Percentiles rank a stretch among this genome's conserved stretches.
Conservation (phyloP, 2,797 vertebrate genomes). For the Oreochromis mossambicus region DNA sequence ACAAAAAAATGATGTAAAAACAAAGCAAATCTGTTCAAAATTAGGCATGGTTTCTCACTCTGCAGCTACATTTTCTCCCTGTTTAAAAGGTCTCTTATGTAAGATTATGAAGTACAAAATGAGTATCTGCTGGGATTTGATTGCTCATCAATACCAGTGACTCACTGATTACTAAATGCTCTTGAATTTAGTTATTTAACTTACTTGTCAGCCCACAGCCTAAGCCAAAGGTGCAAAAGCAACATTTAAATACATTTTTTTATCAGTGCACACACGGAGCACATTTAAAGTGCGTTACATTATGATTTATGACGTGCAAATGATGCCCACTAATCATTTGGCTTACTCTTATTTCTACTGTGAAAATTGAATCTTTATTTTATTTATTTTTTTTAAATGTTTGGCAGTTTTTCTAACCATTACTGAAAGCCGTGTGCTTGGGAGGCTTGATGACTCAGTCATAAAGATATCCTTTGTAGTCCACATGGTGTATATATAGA, state of each 20-base stretch:
- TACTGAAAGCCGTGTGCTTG: not conserved
- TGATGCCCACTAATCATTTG: not conserved
- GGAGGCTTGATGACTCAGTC: conserved; percentile 25
- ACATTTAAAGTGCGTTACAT: not conserved
- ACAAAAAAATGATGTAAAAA: conserved; percentile 4
- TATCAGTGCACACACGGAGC: not conserved
- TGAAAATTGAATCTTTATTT: not conserved
- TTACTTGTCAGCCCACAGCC: conserved; percentile 9
- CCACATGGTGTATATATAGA: conserved; percentile 13
- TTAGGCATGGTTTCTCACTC: not conserved
- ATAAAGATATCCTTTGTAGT: conserved; percentile 6
- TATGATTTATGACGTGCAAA: not conserved
- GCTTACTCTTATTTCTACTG: not conserved
- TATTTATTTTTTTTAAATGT: not conserved
- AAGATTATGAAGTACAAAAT: conserved; percentile 15
- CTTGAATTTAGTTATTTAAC: conserved; percentile 13
- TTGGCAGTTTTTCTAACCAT: not conserved
- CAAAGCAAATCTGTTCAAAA: conserved; percentile 18
- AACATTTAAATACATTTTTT: not conserved
- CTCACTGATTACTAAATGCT: conserved; percentile 30
- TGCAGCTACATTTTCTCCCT: not conserved
- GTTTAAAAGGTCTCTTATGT: conserved; percentile 23
- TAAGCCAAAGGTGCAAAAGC: not conserved
- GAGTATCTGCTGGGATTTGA: conserved; percentile 30
- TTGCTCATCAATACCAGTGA: conserved; percentile 52